Conservation (phyloP, 2,888 invertebrate genomes). For the Amphipyra berbera region DNA sequence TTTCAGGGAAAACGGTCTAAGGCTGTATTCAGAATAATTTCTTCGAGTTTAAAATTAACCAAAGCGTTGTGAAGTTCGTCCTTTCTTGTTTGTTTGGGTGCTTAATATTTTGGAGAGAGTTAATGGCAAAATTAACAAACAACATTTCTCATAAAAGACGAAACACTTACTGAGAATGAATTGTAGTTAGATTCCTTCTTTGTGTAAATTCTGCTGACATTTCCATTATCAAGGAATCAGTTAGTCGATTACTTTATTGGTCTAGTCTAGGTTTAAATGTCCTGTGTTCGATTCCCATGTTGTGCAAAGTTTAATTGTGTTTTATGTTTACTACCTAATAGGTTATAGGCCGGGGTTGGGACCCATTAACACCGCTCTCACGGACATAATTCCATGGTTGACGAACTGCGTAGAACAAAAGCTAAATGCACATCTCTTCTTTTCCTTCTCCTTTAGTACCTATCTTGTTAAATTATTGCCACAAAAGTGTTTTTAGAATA, state of each 20-base stretch:
- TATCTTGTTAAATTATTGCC: too few relatives aligned
- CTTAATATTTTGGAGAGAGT: constrained; percentile 5
- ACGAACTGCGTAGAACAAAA: too few relatives aligned
- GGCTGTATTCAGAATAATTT: constrained; percentile 2
- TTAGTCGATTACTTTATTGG: constrained; percentile 20
- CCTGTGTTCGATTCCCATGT: constrained; percentile 10
- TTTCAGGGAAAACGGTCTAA: background rate
- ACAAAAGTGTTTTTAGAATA: too few relatives aligned
- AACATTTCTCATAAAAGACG: constrained; percentile 28
- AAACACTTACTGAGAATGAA: constrained; percentile 15
- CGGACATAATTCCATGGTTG: too few relatives aligned
- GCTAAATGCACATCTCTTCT: too few relatives aligned
- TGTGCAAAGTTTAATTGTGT: constrained; percentile 13
- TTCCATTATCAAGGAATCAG: constrained; percentile 7
- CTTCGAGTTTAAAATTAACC: constrained; percentile 15
- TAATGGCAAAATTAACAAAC: constrained; percentile 25
- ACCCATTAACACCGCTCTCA: background rate
- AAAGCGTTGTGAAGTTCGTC: background rate
- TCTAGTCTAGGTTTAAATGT: constrained; percentile 2
- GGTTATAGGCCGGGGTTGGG: background rate
- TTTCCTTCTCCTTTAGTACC: too few relatives aligned
- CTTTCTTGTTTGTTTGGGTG: constrained; percentile 1
- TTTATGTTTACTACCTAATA: background rate
- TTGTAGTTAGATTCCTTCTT: constrained; percentile 30
- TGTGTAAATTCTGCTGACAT: constrained; percentile 19